These are phyloP conservation scores for Chrysocyon brachyurus DNA, from an alignment of 2,797 vertebrate genomes.

Conservation along the genomic window DNA sequence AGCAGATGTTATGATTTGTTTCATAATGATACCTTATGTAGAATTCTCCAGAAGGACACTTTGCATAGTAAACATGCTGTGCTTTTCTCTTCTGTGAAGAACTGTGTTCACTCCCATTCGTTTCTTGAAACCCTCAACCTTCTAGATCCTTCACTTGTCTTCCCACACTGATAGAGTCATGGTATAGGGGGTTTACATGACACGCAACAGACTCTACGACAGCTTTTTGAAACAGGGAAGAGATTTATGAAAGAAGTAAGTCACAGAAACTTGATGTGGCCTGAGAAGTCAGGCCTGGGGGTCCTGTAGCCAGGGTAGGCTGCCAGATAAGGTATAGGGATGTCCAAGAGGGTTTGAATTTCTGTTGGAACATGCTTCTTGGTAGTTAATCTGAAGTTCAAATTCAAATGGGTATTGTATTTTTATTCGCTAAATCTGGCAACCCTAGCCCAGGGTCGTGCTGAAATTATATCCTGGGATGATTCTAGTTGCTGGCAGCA, in stretches of 20 bases:
- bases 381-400: conserved; percentile 2
- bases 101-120: neutral
- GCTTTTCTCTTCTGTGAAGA: neutral
- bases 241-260: neutral
- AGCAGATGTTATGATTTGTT: neutral
- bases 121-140: neutral
- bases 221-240: neutral
- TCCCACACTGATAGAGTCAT: neutral
- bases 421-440: neutral
- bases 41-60: neutral
- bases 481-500: neutral
- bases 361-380: neutral
- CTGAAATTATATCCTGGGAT: neutral
- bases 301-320: neutral
- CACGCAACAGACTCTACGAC: neutral
- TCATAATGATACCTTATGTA: neutral
- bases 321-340: neutral
- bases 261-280: neutral
- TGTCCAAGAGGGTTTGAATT: neutral
- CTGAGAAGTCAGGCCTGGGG: neutral
- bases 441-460: neutral
- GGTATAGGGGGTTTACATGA: neutral
- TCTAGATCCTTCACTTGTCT: neutral
- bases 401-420: neutral
- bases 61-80: neutral